A percentile compares a stretch with the other conserved stretches of the same genome.
phyloP scores from a whole-genome alignment of 1,140 invertebrate genomes.

The Gryllus bimaculatus region DNA sequence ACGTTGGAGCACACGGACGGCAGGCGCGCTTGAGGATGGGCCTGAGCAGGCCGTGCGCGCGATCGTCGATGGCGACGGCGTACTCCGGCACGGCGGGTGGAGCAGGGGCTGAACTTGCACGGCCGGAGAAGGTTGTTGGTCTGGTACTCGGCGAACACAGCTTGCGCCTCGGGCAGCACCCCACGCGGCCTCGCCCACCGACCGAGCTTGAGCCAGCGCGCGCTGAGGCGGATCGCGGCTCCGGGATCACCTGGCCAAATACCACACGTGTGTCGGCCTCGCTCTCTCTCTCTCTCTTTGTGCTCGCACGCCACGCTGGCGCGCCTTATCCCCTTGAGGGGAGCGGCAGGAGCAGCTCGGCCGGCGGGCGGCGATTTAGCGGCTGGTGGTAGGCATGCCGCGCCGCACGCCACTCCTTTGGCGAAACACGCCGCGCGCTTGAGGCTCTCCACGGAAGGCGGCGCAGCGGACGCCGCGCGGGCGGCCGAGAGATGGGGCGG shows the following conservation, averaged over 20 bases:
- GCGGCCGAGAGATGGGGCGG: constrained; percentile 61
- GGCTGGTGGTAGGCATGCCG: constrained; percentile 68
- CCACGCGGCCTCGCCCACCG: constrained; percentile 42
- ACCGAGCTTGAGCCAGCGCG: constrained; percentile 52
- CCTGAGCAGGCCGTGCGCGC: constrained; percentile 47
- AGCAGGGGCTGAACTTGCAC: constrained; percentile 76
- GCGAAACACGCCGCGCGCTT: constrained; percentile 50
- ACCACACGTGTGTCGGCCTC: too few relatives aligned
- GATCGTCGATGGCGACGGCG: constrained; percentile 61
- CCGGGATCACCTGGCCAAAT: constrained; percentile 39
- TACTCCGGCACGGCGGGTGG: constrained; percentile 62
- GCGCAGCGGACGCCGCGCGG: constrained; percentile 39
- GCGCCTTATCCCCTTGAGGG: constrained; percentile 51
- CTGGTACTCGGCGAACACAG: constrained; percentile 76
- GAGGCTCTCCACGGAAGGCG: constrained; percentile 34
- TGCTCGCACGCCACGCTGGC: too few relatives aligned
- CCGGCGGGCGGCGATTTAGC: constrained; percentile 65
- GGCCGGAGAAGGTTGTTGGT: constrained; percentile 83
- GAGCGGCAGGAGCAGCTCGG: constrained; percentile 60
- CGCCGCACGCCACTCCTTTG: constrained; percentile 54
- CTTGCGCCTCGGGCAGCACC: constrained; percentile 37
- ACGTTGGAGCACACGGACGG: constrained; percentile 33
- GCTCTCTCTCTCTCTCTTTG: too few relatives aligned
- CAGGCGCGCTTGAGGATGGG: constrained; percentile 47
- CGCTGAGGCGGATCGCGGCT: constrained; percentile 39